These are phyloP conservation scores for Lucilia cuprina DNA, from an alignment of 1,140 invertebrate species.

Conservation along the genomic window DNA sequence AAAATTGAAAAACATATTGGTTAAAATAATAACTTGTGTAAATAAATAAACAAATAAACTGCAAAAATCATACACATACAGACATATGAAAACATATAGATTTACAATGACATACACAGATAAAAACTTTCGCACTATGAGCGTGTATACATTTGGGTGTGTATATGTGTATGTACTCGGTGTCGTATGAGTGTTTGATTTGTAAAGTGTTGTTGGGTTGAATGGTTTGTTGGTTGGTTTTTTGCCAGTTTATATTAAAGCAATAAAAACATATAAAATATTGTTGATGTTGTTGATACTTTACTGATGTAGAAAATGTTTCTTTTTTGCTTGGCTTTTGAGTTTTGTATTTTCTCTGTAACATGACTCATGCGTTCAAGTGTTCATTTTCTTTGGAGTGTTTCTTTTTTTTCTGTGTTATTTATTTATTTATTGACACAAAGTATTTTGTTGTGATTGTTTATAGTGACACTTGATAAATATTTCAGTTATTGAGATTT, in stretches of 20 bases:
- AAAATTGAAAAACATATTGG: slow-evolving; percentile 1
- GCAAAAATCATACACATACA: not conserved
- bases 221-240: slow-evolving; percentile 1
- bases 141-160: too few species aligned
- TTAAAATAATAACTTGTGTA: slow-evolving; percentile 13
- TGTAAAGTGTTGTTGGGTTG: too few species aligned
- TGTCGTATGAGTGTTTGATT: not conserved
- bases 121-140: too few species aligned
- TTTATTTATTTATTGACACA: slow-evolving; percentile 2
- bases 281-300: not conserved
- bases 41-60: not conserved
- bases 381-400: not conserved
- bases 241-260: not conserved
- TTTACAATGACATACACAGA: too few species aligned
- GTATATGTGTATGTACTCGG: not conserved
- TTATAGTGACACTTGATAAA: not conserved
- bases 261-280: not conserved
- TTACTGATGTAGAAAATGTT: not conserved
- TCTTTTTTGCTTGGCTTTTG: not conserved
- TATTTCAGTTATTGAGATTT: not conserved
- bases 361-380: not conserved
- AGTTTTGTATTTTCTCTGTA: not conserved
- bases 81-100: too few species aligned
- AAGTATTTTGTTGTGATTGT: not conserved
- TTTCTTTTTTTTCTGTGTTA: not conserved